Evolutionary conservation across 2,888 invertebrate species (phyloP).

Genomic region (Drosophila lutescens): DNA sequence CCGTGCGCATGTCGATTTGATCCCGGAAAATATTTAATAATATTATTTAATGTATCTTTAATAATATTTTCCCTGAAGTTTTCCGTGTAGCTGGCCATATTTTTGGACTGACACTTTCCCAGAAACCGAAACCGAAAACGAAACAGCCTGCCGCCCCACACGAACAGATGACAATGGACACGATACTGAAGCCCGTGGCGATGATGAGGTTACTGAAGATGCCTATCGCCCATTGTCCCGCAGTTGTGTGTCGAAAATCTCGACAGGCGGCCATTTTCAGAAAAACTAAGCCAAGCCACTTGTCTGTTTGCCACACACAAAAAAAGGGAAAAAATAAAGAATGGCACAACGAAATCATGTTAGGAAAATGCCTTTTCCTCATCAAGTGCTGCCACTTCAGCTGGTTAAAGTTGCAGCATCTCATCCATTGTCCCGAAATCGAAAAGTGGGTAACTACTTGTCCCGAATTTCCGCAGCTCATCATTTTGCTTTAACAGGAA

Average conservation of each 20-base stretch:
- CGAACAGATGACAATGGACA: slow-evolving; percentile 29
- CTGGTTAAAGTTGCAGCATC: slow-evolving; percentile 58
- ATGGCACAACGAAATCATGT: slow-evolving; percentile 26
- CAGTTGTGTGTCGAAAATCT: slow-evolving; percentile 63
- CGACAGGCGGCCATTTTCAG: slow-evolving; percentile 64
- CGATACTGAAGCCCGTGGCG: slow-evolving; percentile 21
- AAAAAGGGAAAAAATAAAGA: neutral
- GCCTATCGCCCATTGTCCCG: slow-evolving; percentile 66
- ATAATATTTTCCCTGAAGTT: neutral
- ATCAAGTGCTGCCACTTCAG: slow-evolving; percentile 35
- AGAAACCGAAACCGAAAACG: slow-evolving; percentile 16
- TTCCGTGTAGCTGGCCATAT: neutral
- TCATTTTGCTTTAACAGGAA: neutral
- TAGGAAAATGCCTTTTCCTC: slow-evolving; percentile 33
- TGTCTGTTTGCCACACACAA: slow-evolving; percentile 19
- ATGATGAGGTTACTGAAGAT: slow-evolving; percentile 55
- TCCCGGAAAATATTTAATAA: too few relatives aligned
- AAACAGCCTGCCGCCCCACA: slow-evolving; percentile 13
- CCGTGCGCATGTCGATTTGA: too few relatives aligned
- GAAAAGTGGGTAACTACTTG: slow-evolving; percentile 8
- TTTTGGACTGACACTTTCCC: slow-evolving; percentile 28
- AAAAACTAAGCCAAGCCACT: slow-evolving; percentile 41
- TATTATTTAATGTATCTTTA: too few relatives aligned
- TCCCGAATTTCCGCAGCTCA: neutral
- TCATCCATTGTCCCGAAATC: slow-evolving; percentile 41